Evolutionary conservation across 2,113 vertebrate genomes (phyloP).

Genomic region (Meleagris gallopavo): DNA sequence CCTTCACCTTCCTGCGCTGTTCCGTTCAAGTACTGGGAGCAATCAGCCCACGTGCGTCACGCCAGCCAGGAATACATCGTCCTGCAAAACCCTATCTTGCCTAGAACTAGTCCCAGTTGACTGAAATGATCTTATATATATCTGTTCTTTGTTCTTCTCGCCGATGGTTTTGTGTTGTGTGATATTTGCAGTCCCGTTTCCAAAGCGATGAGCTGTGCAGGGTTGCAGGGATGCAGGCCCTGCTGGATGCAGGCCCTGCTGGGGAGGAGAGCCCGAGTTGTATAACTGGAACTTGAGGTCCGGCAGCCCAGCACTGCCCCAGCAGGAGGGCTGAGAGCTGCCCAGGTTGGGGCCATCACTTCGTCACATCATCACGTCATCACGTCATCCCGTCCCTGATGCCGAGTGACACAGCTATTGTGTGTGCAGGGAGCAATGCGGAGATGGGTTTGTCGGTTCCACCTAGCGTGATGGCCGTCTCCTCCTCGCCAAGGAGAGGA

Average conservation of each 20-base stretch:
- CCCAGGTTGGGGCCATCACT: not conserved
- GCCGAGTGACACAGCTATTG: conserved; percentile 80
- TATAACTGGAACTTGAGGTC: not conserved
- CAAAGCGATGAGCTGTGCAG: rapidly evolving
- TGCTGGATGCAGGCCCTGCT: rapidly evolving
- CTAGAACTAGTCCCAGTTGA: not conserved
- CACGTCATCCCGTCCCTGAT: conserved; percentile 8
- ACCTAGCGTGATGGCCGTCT: conserved; percentile 80
- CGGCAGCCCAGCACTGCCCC: rapidly evolving
- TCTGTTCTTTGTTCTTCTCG: not conserved
- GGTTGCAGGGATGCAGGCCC: rapidly evolving
- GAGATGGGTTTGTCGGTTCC: conserved; percentile 85
- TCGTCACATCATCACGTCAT: not conserved
- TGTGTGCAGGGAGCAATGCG: conserved; percentile 56
- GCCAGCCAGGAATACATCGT: not conserved
- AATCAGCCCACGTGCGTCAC: not conserved
- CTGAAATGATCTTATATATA: rapidly evolving
- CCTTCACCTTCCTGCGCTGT: rapidly evolving
- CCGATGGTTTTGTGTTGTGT: rapidly evolving
- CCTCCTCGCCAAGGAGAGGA: conserved; percentile 67
- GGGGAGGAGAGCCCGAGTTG: rapidly evolving
- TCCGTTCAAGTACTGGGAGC: not conserved
- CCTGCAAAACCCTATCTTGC: not conserved
- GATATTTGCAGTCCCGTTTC: too few species aligned
- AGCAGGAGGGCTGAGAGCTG: not conserved